These are phyloP conservation scores for Callopanchax toddi DNA, from an alignment of 2,113 vertebrate genomes.

Conservation along the genomic window DNA sequence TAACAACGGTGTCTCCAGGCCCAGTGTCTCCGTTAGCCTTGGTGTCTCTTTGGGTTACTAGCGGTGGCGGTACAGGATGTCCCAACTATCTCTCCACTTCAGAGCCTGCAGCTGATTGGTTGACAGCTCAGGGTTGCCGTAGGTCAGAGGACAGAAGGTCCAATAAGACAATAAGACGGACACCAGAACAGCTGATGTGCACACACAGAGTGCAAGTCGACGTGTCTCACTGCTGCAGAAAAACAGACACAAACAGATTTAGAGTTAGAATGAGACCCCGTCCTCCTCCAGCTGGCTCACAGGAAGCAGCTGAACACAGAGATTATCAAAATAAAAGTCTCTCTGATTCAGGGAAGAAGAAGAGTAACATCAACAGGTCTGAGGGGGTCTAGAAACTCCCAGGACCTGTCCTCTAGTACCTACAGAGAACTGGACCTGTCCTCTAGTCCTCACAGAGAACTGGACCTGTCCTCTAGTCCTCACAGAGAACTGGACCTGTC, in stretches of 20 bases:
- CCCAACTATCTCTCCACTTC: slow-evolving; percentile 69
- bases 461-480: too few relatives aligned
- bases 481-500: too few relatives aligned
- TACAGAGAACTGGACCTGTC: too few relatives aligned
- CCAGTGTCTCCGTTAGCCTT: too few relatives aligned
- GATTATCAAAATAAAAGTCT: neutral
- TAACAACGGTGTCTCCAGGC: too few relatives aligned
- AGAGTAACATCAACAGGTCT: too few relatives aligned
- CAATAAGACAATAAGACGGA: slow-evolving; percentile 53
- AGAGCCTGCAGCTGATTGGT: slow-evolving; percentile 63
- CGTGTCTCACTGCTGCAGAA: slow-evolving; percentile 30
- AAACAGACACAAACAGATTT: neutral
- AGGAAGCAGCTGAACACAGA: neutral
- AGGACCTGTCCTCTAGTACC: too few relatives aligned
- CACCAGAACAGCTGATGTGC: neutral
- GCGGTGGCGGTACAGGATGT: slow-evolving; percentile 65
- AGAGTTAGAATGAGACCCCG: neutral
- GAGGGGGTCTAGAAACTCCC: too few relatives aligned
- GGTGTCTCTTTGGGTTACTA: too few relatives aligned
- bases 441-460: too few relatives aligned
- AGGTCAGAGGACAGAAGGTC: slow-evolving; percentile 70
- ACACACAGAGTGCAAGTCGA: slow-evolving; percentile 17
- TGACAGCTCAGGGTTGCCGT: slow-evolving; percentile 67
- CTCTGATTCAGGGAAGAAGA: too few relatives aligned
- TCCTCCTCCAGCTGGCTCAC: neutral